phyloP scores from a whole-genome alignment of 2,888 invertebrate species.

The Abrostola triplasia region DNA sequence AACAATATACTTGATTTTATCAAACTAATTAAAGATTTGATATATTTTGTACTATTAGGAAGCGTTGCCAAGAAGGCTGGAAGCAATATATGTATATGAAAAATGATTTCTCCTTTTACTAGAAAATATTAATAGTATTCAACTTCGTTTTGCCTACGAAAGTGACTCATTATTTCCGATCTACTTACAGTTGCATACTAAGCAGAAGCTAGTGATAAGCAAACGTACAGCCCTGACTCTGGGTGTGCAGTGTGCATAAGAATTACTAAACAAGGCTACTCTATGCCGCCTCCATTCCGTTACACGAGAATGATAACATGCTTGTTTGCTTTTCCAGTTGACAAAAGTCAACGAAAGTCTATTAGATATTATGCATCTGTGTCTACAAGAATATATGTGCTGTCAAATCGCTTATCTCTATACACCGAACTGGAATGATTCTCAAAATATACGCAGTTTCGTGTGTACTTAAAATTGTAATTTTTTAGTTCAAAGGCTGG shows the following conservation, averaged over 20 bases:
- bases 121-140: neutral
- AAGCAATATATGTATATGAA: no score
- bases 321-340: conserved; percentile 52
- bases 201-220: conserved; percentile 31
- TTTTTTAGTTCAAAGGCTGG: neutral
- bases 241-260: conserved; percentile 17
- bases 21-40: no score
- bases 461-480: conserved; percentile 5
- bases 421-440: conserved; percentile 16
- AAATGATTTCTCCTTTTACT: neutral
- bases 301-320: conserved; percentile 57
- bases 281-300: conserved; percentile 53
- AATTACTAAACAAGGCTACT: conserved; percentile 39
- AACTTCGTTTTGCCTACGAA: conserved; percentile 5
- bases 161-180: conserved; percentile 4
- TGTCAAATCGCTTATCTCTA: conserved; percentile 48
- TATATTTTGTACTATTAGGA: no score
- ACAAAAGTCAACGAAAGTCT: conserved; percentile 50
- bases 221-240: conserved; percentile 27
- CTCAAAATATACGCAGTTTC: conserved; percentile 11
- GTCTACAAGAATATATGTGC: conserved; percentile 41
- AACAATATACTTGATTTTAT: no score
- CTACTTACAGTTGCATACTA: conserved; percentile 40
- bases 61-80: no score
- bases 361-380: conserved; percentile 54